Evolutionary conservation across 2,797 vertebrate genomes (phyloP).

Genomic region (Chloroceryle amazona): DNA sequence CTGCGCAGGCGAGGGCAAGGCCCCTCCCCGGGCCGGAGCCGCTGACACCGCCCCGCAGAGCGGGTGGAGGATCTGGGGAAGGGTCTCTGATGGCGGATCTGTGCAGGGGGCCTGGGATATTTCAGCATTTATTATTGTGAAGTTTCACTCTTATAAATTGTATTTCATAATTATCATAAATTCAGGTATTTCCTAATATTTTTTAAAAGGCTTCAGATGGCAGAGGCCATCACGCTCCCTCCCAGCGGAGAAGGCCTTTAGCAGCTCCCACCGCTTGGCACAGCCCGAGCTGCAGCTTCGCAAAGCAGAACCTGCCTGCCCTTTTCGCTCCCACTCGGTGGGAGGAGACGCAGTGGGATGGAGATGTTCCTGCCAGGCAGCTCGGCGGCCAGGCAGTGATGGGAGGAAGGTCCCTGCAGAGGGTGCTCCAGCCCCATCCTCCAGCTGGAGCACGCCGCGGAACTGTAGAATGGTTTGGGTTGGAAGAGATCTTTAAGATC

Average conservation of each 20-base stretch:
- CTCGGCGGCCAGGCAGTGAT: neutral
- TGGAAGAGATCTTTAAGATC: neutral
- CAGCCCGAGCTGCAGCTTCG: rapidly evolving
- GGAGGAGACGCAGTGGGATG: rapidly evolving
- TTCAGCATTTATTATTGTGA: no score
- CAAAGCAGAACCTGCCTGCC: neutral
- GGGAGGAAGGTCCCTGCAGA: constrained; percentile 58
- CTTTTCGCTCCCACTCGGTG: neutral
- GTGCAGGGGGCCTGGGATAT: no score
- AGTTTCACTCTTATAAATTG: no score
- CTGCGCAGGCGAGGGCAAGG: neutral
- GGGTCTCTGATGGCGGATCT: no score
- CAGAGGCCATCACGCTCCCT: neutral
- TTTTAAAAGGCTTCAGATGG: neutral
- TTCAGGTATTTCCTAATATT: neutral
- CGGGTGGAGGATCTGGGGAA: no score
- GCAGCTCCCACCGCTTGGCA: neutral
- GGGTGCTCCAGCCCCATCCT: constrained; percentile 61
- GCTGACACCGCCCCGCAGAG: no score
- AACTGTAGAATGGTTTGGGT: neutral
- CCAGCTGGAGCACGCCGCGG: neutral
- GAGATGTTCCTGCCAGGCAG: neutral
- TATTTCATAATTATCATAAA: no score
- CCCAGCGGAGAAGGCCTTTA: rapidly evolving
- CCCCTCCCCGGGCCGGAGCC: no score